These are phyloP conservation scores for Ciconia nigra DNA, from an alignment of 2,797 vertebrate species.

Conservation along the genomic window DNA sequence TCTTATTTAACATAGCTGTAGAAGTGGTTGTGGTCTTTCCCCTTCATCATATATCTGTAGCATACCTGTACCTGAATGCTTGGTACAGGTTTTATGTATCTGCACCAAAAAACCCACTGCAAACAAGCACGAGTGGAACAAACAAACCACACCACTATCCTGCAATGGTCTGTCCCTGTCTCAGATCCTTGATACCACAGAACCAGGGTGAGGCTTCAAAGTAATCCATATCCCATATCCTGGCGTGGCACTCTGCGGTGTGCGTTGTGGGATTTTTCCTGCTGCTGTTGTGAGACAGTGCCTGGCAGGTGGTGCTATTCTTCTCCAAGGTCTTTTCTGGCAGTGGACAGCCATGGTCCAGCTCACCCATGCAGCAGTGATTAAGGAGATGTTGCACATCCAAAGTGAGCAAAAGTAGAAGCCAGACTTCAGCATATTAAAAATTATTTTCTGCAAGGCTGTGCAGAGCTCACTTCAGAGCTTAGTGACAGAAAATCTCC, in stretches of 20 bases:
- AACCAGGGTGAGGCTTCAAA: neutral
- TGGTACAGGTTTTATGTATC: neutral
- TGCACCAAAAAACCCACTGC: neutral
- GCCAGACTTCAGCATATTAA: neutral
- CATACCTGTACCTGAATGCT: neutral
- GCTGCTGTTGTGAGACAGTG: neutral
- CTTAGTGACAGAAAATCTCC: conserved; percentile 20
- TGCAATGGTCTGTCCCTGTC: neutral
- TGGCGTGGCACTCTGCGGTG: fast-evolving
- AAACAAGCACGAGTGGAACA: neutral
- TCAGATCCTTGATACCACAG: neutral
- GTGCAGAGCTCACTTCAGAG: conserved; percentile 10
- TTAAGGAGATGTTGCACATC: neutral
- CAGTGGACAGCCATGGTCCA: neutral
- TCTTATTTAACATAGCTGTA: neutral
- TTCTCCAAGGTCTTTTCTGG: neutral
- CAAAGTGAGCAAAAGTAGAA: conserved; percentile 4
- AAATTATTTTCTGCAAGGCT: conserved; percentile 24
- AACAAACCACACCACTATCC: neutral
- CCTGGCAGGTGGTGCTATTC: neutral
- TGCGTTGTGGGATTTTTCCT: neutral
- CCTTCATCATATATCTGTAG: neutral
- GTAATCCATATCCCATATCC: neutral
- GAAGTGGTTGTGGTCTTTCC: neutral
- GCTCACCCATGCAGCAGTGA: neutral